Evolutionary conservation across 64 coral and sea anemone genomes (phyloP).

Genomic region (Porites lutea): DNA sequence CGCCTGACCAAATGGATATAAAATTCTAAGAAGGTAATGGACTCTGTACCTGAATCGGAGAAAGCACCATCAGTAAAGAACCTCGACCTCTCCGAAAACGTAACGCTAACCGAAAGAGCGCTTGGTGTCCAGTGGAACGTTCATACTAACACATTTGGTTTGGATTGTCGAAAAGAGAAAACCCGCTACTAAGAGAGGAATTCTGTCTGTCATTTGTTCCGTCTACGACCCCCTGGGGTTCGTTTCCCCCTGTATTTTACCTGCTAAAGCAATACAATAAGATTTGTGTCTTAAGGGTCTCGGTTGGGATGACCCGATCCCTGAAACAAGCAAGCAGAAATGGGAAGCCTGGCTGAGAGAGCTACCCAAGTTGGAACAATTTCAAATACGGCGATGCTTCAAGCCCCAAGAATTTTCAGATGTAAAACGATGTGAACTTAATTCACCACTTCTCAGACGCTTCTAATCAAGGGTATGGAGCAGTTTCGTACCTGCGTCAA

Average conservation of each 20-base stretch:
- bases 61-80: slow-evolving; percentile 28
- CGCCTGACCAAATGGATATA: slow-evolving; percentile 14
- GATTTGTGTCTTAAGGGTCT: slow-evolving; percentile 59
- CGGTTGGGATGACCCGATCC: slow-evolving; percentile 62
- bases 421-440: slow-evolving; percentile 18
- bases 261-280: slow-evolving; percentile 56
- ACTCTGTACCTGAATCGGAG: slow-evolving; percentile 26
- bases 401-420: slow-evolving; percentile 28
- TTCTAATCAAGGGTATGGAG: slow-evolving; percentile 56
- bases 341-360: slow-evolving; percentile 51
- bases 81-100: slow-evolving; percentile 15
- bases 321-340: background rate
- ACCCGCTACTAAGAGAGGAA: background rate
- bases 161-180: background rate
- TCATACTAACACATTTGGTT: background rate
- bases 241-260: slow-evolving; percentile 43
- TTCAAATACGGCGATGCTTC: slow-evolving; percentile 46
- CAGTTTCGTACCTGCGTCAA: slow-evolving; percentile 49
- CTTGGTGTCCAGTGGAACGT: slow-evolving; percentile 6
- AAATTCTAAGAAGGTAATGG: slow-evolving; percentile 3
- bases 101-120: background rate
- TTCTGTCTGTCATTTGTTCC: slow-evolving; percentile 36
- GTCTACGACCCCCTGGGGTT: slow-evolving; percentile 67
- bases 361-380: slow-evolving; percentile 59
- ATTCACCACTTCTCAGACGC: slow-evolving; percentile 61